Base-by-base conservation (phyloP, 2,113 vertebrate genomes). In the Macrotis lagotis region DNA sequence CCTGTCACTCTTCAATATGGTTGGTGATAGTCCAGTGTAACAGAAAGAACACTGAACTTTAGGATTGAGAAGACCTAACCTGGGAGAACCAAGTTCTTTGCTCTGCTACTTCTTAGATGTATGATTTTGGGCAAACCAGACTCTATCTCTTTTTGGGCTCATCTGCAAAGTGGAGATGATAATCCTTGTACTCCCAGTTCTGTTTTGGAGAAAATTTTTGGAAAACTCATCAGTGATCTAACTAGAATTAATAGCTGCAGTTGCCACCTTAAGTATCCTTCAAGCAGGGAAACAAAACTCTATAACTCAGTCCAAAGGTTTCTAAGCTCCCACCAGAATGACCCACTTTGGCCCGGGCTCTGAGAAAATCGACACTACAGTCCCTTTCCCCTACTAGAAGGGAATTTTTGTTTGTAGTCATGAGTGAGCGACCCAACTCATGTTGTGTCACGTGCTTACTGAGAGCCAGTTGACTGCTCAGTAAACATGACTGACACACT, bases 371-470 rank as follows among this genome's bases (percentile, higher is more conserved):
- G 11, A 28, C 22, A 25, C 48, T 9, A 22, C n/a, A n/a, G 37
- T n/a, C 28, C 25, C 16, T 44, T 48, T 25, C 48, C 47, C 66
- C 66, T 96, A 74, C 7, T n/a, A 25, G 93, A 96, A n/a, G 0
- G 10, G 91, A 89, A 16, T 48, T 0, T 83, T 89, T 97, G 97
- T 97, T 95, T 97, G 94, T 48, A 55, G 52, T 53, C 59, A 37
- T 50, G 94, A 93, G 93, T 94, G 96, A 97, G 93, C 94, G 96
- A 97, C 95, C 92, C 88, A 96, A 95, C 95, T 91, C 96, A 94
- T 94, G 94, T 96, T 96, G 94, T 89, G 88, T 98, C 98, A 98
- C 98, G 95, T 96, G 95, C 66, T 97, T 96, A 96, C 94, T 94
- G 96, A 90, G 91, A 97, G 97, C 98, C 98, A 97, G 95, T 96